A percentile compares a stretch with the other conserved stretches of the same genome.
Conservation (phyloP, 2,888 invertebrate species). For the Brenthis hecate region DNA sequence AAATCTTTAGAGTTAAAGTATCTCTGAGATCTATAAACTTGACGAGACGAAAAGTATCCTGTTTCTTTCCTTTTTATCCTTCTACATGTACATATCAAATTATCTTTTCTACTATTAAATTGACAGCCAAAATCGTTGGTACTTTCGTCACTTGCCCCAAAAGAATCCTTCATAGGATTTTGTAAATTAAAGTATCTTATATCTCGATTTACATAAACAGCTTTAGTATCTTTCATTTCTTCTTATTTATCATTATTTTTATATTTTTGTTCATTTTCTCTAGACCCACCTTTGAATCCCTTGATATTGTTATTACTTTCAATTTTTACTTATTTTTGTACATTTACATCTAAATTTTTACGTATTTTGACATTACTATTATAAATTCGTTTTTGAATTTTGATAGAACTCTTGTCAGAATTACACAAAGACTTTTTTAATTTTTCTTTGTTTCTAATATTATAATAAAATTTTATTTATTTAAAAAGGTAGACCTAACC, state of each 20-base stretch:
- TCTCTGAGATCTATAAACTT: constrained; percentile 38
- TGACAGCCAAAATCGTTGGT: constrained; percentile 54
- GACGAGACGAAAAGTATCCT: constrained; percentile 31
- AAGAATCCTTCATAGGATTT: constrained; percentile 36
- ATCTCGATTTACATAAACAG: constrained; percentile 52
- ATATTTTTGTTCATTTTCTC: constrained; percentile 40
- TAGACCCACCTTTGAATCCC: constrained; percentile 11
- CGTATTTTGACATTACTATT: background rate
- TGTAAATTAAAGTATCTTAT: constrained; percentile 40
- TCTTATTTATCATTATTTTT: constrained; percentile 56
- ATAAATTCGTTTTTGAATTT: background rate
- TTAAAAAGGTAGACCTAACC: no score
- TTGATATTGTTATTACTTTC: background rate
- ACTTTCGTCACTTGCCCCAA: constrained; percentile 43
- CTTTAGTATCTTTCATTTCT: constrained; percentile 52
- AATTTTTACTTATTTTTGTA: constrained; percentile 16
- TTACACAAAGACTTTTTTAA: background rate
- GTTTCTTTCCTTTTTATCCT: constrained; percentile 30
- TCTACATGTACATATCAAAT: constrained; percentile 41
- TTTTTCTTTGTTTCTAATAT: background rate
- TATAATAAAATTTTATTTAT: background rate
- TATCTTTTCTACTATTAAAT: constrained; percentile 48
- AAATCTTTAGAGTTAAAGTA: constrained; percentile 46
- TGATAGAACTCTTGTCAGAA: constrained; percentile 1
- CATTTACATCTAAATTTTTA: constrained; percentile 4